Percentiles rank a stretch among this genome's conserved stretches.
Evolutionary conservation across 2,113 vertebrate species (phyloP).

Genomic region (Bubo bubo): DNA sequence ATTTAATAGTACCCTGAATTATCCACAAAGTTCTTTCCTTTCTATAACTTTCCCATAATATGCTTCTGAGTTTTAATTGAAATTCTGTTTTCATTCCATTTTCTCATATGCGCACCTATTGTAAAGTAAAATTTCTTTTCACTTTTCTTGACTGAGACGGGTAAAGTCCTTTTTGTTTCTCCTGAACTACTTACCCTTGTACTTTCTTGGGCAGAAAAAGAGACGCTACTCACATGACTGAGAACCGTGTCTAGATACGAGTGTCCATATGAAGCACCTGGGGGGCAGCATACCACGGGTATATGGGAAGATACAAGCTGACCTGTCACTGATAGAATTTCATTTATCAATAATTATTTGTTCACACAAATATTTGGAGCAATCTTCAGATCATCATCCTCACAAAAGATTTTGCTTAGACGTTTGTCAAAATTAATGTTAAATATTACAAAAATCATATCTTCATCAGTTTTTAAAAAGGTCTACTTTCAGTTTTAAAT

Average conservation of each 20-base stretch:
- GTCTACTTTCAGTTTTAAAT: not conserved
- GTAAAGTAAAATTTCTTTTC: not conserved
- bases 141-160: not conserved
- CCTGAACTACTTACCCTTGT: not conserved
- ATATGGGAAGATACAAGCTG: not conserved
- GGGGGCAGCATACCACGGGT: not conserved
- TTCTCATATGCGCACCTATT: not conserved
- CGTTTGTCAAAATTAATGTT: not conserved
- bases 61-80: not conserved
- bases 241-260: not conserved
- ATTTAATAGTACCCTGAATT: not conserved
- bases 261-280: not conserved
- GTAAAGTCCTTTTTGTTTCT: not conserved
- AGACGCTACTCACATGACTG: not conserved
- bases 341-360: not conserved
- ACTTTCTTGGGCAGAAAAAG: not conserved
- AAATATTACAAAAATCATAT: not conserved
- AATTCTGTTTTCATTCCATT: not conserved
- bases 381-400: not conserved
- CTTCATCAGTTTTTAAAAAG: not conserved
- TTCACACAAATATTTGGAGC: not conserved
- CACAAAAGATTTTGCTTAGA: not conserved
- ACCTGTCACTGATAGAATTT: not conserved
- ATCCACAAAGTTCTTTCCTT: not conserved
- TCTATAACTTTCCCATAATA: not conserved